These are phyloP conservation scores for Tenthredo distinguenda DNA, from an alignment of 2,888 invertebrate genomes.

Conservation along the genomic window DNA sequence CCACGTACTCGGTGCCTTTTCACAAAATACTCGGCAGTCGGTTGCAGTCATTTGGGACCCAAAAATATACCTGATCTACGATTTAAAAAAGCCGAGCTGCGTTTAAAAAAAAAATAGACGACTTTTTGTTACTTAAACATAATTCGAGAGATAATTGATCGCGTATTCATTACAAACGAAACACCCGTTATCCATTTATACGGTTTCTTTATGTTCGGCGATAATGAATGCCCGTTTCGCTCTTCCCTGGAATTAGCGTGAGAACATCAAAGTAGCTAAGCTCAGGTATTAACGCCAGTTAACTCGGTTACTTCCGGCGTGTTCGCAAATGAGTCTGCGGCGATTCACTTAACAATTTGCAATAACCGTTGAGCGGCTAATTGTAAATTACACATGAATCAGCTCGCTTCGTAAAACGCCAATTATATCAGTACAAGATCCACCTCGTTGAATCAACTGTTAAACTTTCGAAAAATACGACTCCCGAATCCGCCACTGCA, in stretches of 20 bases:
- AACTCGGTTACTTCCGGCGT: conserved; percentile 47
- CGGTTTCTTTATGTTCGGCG: conserved; percentile 21
- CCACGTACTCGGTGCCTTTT: neutral
- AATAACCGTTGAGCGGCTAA: neutral
- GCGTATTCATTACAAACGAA: neutral
- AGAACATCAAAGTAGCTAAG: conserved; percentile 44
- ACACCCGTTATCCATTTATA: neutral
- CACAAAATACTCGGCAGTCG: neutral
- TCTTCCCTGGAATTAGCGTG: conserved; percentile 43
- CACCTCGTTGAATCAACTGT: neutral
- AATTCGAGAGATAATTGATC: neutral
- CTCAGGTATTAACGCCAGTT: conserved; percentile 43
- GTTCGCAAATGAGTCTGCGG: conserved; percentile 24
- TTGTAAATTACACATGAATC: conserved; percentile 21
- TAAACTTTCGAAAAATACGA: conserved; percentile 1
- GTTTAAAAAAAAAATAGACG: neutral
- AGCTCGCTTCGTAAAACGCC: neutral
- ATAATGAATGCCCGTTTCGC: conserved; percentile 43
- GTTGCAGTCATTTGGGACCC: neutral
- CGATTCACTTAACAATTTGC: conserved; percentile 28
- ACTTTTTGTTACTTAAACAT: neutral
- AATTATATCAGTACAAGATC: conserved; percentile 1
- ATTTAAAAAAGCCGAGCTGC: too few relatives aligned
- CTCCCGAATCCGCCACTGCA: neutral
- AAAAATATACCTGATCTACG: neutral